phyloP scores from a whole-genome alignment of 1,140 invertebrate genomes.

The Octopus sinensis region DNA sequence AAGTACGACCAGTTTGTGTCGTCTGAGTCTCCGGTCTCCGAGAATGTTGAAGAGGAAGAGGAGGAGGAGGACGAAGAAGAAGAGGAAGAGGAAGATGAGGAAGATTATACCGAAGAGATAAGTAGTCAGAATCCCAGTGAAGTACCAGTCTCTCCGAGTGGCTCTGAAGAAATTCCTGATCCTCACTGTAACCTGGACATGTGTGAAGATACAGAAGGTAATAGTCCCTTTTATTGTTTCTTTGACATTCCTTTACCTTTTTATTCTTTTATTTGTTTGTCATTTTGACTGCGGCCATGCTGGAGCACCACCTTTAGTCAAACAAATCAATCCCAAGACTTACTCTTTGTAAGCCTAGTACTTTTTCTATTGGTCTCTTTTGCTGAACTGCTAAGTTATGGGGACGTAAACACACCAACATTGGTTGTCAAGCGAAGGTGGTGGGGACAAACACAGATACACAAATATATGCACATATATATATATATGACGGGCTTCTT shows the following conservation, averaged over 20 bases:
- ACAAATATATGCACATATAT: too few relatives aligned
- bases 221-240: background rate
- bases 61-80: background rate
- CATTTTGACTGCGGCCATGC: too few relatives aligned
- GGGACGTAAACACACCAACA: too few relatives aligned
- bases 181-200: background rate
- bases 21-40: slow-evolving; percentile 1
- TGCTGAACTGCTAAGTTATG: too few relatives aligned
- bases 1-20: slow-evolving; percentile 2
- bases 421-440: too few relatives aligned
- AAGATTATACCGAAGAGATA: background rate
- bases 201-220: background rate
- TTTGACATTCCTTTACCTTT: background rate
- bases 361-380: too few relatives aligned
- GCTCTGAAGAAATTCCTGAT: background rate
- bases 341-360: too few relatives aligned
- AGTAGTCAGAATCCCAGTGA: slow-evolving; percentile 6
- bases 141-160: slow-evolving; percentile 7
- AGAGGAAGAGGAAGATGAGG: background rate
- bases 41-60: slow-evolving; percentile 8
- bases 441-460: too few relatives aligned
- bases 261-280: background rate
- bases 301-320: too few relatives aligned
- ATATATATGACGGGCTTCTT: too few relatives aligned
- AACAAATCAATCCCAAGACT: too few relatives aligned